A percentile compares a stretch with the other conserved stretches of the same genome.
Conservation (phyloP, 2,888 invertebrate genomes). For the Pachymerium ferrugineum region DNA sequence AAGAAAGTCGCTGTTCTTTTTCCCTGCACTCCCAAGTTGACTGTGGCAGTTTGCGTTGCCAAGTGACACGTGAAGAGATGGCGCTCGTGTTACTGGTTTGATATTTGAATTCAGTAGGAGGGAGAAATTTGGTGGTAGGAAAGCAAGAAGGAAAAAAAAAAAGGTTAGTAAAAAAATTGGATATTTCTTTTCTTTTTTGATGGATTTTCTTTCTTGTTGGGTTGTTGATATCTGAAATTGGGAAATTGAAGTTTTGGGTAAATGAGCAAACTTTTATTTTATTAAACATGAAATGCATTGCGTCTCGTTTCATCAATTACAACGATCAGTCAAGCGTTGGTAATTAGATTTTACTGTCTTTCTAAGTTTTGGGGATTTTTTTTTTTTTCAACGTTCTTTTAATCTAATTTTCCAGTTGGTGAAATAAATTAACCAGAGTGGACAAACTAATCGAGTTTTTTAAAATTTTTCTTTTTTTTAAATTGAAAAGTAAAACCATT, state of each 20-base stretch:
- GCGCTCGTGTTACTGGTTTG: background rate
- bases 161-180: background rate
- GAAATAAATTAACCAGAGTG: background rate
- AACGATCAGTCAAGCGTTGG: background rate
- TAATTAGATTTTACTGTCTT: background rate
- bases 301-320: background rate
- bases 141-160: too few species aligned
- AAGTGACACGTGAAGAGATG: constrained; percentile 8
- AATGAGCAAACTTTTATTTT: too few species aligned
- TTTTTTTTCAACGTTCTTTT: background rate
- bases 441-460: background rate
- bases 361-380: background rate
- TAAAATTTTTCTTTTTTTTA: too few species aligned
- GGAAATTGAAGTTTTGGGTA: too few species aligned
- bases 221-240: background rate
- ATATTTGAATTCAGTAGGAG: background rate
- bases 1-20: background rate
- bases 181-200: background rate
- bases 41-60: constrained; percentile 9
- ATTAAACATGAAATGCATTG: too few species aligned
- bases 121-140: too few species aligned
- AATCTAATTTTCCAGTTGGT: background rate
- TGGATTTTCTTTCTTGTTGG: background rate
- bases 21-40: background rate
- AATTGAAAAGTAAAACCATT: too few species aligned